phyloP scores from a whole-genome alignment of 1,140 invertebrate genomes.

The Ostrea denselamellosa region DNA sequence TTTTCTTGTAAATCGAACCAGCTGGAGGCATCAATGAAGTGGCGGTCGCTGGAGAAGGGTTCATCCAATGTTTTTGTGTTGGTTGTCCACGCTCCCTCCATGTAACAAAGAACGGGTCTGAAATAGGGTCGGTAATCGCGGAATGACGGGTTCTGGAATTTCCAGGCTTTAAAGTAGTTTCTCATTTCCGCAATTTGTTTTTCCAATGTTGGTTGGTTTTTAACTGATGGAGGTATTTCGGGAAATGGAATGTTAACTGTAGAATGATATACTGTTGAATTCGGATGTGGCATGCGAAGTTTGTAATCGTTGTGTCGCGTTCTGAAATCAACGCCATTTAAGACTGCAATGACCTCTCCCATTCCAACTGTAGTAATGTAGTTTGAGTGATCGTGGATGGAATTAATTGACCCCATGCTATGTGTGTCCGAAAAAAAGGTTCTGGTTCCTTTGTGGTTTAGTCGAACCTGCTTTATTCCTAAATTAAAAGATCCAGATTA shows the following conservation, averaged over 20 bases:
- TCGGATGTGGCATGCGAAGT: conserved; percentile 59
- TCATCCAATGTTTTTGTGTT: conserved; percentile 51
- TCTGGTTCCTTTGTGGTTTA: conserved; percentile 46
- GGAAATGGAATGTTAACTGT: conserved; percentile 67
- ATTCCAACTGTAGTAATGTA: conserved; percentile 64
- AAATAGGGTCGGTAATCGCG: conserved; percentile 57
- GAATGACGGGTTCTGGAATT: conserved; percentile 48
- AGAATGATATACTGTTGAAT: conserved; percentile 47
- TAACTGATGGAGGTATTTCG: conserved; percentile 64
- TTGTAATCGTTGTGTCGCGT: conserved; percentile 71
- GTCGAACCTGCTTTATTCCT: conserved; percentile 53
- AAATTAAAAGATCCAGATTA: background rate
- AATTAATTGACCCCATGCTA: conserved; percentile 28
- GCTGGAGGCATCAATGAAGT: conserved; percentile 58
- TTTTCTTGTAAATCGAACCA: conserved; percentile 61
- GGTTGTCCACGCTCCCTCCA: conserved; percentile 65
- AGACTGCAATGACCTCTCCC: conserved; percentile 64
- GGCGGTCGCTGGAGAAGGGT: conserved; percentile 63
- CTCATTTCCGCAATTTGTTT: conserved; percentile 69
- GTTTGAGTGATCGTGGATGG: conserved; percentile 62
- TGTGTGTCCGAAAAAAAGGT: conserved; percentile 33
- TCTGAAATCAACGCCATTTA: conserved; percentile 70
- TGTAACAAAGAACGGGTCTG: conserved; percentile 63
- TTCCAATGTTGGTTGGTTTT: conserved; percentile 57
- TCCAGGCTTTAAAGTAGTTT: conserved; percentile 63